These are phyloP conservation scores for Cantharis nigra DNA, from an alignment of 2,888 invertebrate genomes.

Conservation along the genomic window DNA sequence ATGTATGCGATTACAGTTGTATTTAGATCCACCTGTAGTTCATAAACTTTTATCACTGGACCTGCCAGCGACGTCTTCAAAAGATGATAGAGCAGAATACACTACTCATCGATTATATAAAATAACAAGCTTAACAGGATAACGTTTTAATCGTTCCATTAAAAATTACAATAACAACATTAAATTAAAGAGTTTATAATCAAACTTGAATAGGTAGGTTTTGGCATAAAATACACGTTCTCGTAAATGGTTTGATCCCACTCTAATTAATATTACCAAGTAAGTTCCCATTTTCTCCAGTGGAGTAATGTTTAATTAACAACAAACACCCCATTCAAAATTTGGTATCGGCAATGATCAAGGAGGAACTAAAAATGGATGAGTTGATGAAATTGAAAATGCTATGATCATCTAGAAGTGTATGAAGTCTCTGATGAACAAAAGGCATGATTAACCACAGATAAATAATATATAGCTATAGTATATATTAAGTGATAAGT, in stretches of 20 bases:
- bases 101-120: slow-evolving; percentile 45
- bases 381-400: slow-evolving; percentile 16
- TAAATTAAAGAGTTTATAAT: slow-evolving; percentile 48
- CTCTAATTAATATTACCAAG: slow-evolving; percentile 35
- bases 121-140: slow-evolving; percentile 57
- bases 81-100: slow-evolving; percentile 25
- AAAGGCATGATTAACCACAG: slow-evolving; percentile 52
- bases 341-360: slow-evolving; percentile 21
- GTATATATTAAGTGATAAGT: slow-evolving; percentile 43
- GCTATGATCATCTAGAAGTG: slow-evolving; percentile 51
- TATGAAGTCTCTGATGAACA: slow-evolving; percentile 50
- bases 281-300: slow-evolving; percentile 35
- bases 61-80: slow-evolving; percentile 39
- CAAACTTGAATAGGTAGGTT: slow-evolving; percentile 35
- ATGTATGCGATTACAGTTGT: slow-evolving; percentile 49
- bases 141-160: slow-evolving; percentile 55
- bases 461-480: slow-evolving; percentile 33
- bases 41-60: slow-evolving; percentile 45
- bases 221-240: slow-evolving; percentile 47
- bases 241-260: slow-evolving; percentile 38
- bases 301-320: slow-evolving; percentile 36
- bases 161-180: slow-evolving; percentile 57
- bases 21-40: slow-evolving; percentile 52
- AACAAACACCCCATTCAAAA: slow-evolving; percentile 49
- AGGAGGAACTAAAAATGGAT: slow-evolving; percentile 17